Percentiles rank a stretch among this genome's conserved stretches.
Evolutionary conservation across 2,888 invertebrate genomes (phyloP).

Genomic region (Exephanes ischioxanthus): DNA sequence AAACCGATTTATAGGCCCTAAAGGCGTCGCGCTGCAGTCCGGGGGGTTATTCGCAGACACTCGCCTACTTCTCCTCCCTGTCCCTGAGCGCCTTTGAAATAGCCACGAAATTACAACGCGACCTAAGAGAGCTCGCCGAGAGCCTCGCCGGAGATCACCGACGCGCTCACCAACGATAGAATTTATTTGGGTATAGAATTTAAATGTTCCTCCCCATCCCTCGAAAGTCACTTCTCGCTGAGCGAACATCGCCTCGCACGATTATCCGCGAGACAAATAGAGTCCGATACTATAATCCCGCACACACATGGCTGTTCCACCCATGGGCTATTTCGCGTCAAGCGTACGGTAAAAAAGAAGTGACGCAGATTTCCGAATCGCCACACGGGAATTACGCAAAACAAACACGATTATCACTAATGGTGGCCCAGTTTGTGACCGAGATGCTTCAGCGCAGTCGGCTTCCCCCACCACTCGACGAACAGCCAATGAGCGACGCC

Average conservation of each 20-base stretch:
- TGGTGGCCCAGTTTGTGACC: not conserved
- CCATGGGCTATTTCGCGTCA: slow-evolving; percentile 1
- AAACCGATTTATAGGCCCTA: slow-evolving; percentile 71
- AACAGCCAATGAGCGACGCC: no score
- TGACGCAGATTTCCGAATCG: not conserved
- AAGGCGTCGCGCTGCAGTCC: slow-evolving; percentile 61
- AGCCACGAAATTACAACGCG: slow-evolving; percentile 37
- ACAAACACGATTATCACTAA: not conserved
- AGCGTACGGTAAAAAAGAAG: not conserved
- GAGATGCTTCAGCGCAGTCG: not conserved
- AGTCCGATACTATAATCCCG: slow-evolving; percentile 20
- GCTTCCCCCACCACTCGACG: no score
- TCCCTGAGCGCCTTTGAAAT: slow-evolving; percentile 6
- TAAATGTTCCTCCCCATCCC: slow-evolving; percentile 20
- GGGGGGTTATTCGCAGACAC: slow-evolving; percentile 53
- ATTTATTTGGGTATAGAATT: slow-evolving; percentile 49
- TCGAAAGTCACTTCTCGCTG: slow-evolving; percentile 32
- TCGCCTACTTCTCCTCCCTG: slow-evolving; percentile 26
- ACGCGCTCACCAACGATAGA: slow-evolving; percentile 15
- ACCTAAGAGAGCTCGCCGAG: slow-evolving; percentile 2
- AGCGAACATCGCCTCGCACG: slow-evolving; percentile 47
- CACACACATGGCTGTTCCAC: not conserved
- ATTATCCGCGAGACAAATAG: slow-evolving; percentile 42
- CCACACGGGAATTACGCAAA: not conserved
- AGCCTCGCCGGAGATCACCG: not conserved